Base-by-base conservation (phyloP, 2,113 vertebrate genomes). In the Mesitornis unicolor region DNA sequence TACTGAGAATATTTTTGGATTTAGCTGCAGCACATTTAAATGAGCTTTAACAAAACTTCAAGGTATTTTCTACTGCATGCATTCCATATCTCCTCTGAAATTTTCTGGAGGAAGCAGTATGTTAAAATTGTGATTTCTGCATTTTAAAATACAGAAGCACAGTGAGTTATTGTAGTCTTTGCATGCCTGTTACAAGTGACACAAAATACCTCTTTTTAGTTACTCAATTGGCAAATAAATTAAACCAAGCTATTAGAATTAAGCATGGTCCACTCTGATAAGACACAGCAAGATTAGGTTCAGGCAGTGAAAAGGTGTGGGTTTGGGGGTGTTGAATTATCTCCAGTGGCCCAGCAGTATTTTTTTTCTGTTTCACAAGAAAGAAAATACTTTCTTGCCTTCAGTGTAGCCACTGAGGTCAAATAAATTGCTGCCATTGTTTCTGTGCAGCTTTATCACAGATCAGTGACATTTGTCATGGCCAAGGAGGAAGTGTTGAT, bases 241-340 rank as follows among this genome's bases (percentile, higher is more conserved):
- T 8, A 22, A 67, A 14, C 68, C 22, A 18, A 31, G 28, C 26
- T 20, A 2, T 25, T 21, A 6, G 54, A 69, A 35, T 40, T 20
- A 26, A 15, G 22, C 9, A 1, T 0, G 10, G 31, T 13, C 64
- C 7, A 4, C 16, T 26, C 16, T 31, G 19, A 4, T 19, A 7
- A 35, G 26, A n/a, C n/a, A 25, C 40, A n/a, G 45, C 35, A 29
- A 3, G 13, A 5, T 40, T 19, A 11, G 21, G 54, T 26, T 51
- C 9, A 5, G 60, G 48, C 47, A 25, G 22, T 16, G 8, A 11
- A 17, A 47, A 35, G 15, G 11, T 28, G 11, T 25, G 61, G 18
- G 13, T 4, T n/a, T 16, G 26, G 11, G 36, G 22, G 26, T 33
- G 15, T 13, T 40, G 6, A 29, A 4, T 45, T 31, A 9, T 7